Evolutionary conservation across 2,888 invertebrate genomes (phyloP).

Genomic region (Cosmopolites sordidus): DNA sequence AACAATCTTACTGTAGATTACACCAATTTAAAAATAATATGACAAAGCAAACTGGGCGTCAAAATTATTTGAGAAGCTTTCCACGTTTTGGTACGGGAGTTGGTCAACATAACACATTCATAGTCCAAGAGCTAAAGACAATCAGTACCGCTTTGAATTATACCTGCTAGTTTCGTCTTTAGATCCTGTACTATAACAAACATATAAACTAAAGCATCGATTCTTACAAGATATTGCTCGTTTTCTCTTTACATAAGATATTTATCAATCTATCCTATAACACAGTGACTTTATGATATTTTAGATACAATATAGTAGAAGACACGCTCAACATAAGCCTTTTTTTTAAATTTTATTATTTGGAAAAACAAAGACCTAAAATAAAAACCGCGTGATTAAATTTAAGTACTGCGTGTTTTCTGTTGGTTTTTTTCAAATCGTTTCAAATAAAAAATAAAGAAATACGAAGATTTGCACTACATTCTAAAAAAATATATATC

Average conservation of each 20-base stretch:
- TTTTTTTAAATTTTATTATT: background rate
- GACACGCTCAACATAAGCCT: too few relatives aligned
- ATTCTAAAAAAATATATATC: constrained; percentile 1
- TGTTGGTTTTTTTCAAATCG: background rate
- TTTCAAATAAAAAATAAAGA: too few relatives aligned
- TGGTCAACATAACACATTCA: background rate
- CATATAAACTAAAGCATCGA: constrained; percentile 13
- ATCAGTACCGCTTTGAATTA: too few relatives aligned
- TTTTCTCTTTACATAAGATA: constrained; percentile 16
- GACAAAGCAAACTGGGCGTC: constrained; percentile 19
- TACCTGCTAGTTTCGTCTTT: too few relatives aligned
- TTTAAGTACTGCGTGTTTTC: too few relatives aligned
- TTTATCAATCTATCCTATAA: constrained; percentile 22
- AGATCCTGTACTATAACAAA: background rate
- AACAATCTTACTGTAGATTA: constrained; percentile 20
- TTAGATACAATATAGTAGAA: background rate
- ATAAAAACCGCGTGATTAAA: too few relatives aligned
- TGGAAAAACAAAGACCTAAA: too few relatives aligned
- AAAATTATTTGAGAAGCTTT: constrained; percentile 15
- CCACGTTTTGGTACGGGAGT: background rate
- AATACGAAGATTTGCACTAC: background rate
- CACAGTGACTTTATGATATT: constrained; percentile 22
- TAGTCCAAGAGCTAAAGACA: constrained; percentile 3
- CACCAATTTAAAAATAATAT: constrained; percentile 15
- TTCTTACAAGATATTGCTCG: constrained; percentile 16